Base-by-base conservation (phyloP, 2,888 invertebrate genomes). In the Nasonovia ribisnigri region DNA sequence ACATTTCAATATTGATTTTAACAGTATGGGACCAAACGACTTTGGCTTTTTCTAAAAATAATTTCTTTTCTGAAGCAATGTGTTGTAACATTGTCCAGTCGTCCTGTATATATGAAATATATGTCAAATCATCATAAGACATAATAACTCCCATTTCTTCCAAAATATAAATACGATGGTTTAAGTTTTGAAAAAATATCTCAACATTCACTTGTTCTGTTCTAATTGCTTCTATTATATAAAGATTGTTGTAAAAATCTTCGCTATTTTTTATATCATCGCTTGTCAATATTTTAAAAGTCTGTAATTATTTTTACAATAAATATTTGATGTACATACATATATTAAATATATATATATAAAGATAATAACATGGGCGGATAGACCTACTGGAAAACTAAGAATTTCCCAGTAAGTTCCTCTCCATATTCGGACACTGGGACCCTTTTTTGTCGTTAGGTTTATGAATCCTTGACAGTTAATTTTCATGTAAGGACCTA, bases 141-240 rank as follows among this genome's bases (percentile, higher is more conserved):
- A 93, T 93, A 6, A 13, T n/a, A 57, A 93, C 90, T 84, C 84
- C 90, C 5, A 60, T 90, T 86, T 90, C 48, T 67, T 93, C 90
- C 86, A 93, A 67, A 48, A 93, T 60, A 51, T 93, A 93, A 24
- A 90, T 51, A 43, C 60, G 84, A 26, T 93, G 90, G 43, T 93
- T 90, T 48, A 93, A 86, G 67, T 93, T 90, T 86, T 90, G 86
- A n/a, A 93, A 93, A n/a, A 90, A 93, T 67, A 86, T 90, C 48
- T 93, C 93, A 51, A 93, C 90, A 29, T 93, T 90, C 48, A 86
- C 60, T 90, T 86, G 84, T 86, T 90, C 93, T 90, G 43, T 90
- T 67, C 93, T 60, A 6, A 90, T 87, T n/a, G 90, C 86, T 90
- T 93, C 90, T 86, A 93, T 86, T 90, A 67, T 86, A 90, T 42